Evolutionary conservation across 2,888 invertebrate species (phyloP).

Genomic region (Acrobasis suavella): DNA sequence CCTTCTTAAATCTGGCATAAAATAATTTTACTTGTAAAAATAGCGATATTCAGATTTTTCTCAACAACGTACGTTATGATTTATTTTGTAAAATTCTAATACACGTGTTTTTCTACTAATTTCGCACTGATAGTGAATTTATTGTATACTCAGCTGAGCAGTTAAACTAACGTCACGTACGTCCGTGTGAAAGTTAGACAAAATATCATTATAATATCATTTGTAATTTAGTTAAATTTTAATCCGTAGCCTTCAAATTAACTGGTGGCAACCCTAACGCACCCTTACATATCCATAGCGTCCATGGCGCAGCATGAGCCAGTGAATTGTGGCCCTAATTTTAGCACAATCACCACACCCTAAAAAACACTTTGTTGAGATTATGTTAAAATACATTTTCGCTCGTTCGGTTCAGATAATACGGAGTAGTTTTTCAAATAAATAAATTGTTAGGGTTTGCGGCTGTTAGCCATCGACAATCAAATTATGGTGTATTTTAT

Average conservation of each 20-base stretch:
- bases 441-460: constrained; percentile 68
- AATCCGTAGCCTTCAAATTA: background rate
- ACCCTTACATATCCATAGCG: constrained; percentile 23
- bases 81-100: background rate
- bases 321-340: constrained; percentile 62
- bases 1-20: no score
- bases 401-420: constrained; percentile 33
- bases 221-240: background rate
- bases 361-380: constrained; percentile 42
- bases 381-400: constrained; percentile 38
- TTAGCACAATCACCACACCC: constrained; percentile 40
- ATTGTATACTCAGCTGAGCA: background rate
- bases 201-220: background rate
- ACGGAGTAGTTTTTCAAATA: constrained; percentile 67
- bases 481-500: constrained; percentile 56
- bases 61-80: no score
- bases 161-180: background rate
- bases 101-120: background rate
- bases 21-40: no score
- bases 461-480: constrained; percentile 65
- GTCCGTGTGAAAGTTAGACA: background rate
- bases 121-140: background rate
- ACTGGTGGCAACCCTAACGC: constrained; percentile 19
- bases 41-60: no score
- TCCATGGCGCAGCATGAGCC: constrained; percentile 32